Conservation (phyloP, 2,113 vertebrate species). For the Plotosus lineatus region DNA sequence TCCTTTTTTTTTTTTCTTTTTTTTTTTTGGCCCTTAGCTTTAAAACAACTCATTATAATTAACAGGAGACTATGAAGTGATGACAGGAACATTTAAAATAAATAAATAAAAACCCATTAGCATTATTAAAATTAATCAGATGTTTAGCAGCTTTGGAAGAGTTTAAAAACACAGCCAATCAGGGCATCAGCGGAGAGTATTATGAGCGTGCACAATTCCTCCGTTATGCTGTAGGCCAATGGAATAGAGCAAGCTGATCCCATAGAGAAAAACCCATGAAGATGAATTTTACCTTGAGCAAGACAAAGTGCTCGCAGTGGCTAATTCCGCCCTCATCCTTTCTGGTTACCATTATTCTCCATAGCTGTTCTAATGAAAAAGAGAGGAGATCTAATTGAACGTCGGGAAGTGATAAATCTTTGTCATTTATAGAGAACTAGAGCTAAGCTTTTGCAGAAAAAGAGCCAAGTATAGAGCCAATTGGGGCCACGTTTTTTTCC, state of each 20-base stretch:
- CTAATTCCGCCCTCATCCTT: conserved; percentile 49
- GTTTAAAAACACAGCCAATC: conserved; percentile 41
- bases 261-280: conserved; percentile 12
- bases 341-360: conserved; percentile 49
- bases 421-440: conserved; percentile 43
- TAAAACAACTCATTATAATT: neutral
- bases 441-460: conserved; percentile 25
- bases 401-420: conserved; percentile 50
- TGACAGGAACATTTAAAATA: neutral
- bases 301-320: conserved; percentile 44
- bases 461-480: conserved; percentile 35
- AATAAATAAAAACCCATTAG: conserved; percentile 2
- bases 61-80: neutral
- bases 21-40: neutral
- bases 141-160: conserved; percentile 17
- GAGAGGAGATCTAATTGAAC: conserved; percentile 51
- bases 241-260: conserved; percentile 37
- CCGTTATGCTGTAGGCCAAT: conserved; percentile 39
- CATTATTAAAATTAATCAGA: conserved; percentile 28
- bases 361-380: conserved; percentile 50
- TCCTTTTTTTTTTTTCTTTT: neutral
- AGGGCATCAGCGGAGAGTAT: conserved; percentile 1
- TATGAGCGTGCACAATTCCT: conserved; percentile 39
- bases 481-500: conserved; percentile 18
- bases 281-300: conserved; percentile 41